Percentiles rank a stretch among this genome's conserved stretches.
phyloP scores from a whole-genome alignment of 2,888 invertebrate species.

The Autographa pulchrina region DNA sequence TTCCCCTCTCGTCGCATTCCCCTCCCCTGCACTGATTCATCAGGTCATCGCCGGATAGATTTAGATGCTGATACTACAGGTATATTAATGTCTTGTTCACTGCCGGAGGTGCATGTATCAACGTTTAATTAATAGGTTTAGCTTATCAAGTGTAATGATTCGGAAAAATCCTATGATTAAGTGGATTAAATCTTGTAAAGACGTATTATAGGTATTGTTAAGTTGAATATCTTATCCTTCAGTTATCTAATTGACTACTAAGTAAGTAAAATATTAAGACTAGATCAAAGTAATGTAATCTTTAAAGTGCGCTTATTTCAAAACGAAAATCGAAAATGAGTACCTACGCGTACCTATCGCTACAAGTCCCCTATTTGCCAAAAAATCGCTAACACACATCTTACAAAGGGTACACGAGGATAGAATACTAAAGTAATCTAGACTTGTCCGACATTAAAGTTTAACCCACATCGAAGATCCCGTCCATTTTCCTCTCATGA shows the following conservation, averaged over 20 bases:
- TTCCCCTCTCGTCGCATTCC: conserved; percentile 53
- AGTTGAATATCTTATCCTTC: too few relatives aligned
- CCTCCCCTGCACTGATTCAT: conserved; percentile 70
- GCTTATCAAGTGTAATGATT: too few relatives aligned
- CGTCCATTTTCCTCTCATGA: conserved; percentile 50
- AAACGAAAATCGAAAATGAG: too few relatives aligned
- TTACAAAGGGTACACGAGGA: too few relatives aligned
- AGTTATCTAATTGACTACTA: too few relatives aligned
- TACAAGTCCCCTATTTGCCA: background rate
- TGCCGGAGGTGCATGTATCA: conserved; percentile 8
- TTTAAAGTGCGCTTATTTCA: too few relatives aligned
- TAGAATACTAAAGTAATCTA: conserved; percentile 25
- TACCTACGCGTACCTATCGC: too few relatives aligned
- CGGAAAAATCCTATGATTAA: too few relatives aligned
- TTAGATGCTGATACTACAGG: conserved; percentile 58
- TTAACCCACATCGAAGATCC: conserved; percentile 31
- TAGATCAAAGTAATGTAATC: too few relatives aligned
- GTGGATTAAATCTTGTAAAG: too few relatives aligned
- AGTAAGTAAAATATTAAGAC: too few relatives aligned
- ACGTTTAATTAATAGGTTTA: conserved; percentile 1
- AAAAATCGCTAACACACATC: background rate
- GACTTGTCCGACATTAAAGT: conserved; percentile 11
- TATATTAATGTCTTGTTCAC: conserved; percentile 47
- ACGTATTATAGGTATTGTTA: too few relatives aligned
- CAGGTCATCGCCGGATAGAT: conserved; percentile 65